Evolutionary conservation across 1,140 invertebrate species (phyloP).

Genomic region (Steinernema khuongi): DNA sequence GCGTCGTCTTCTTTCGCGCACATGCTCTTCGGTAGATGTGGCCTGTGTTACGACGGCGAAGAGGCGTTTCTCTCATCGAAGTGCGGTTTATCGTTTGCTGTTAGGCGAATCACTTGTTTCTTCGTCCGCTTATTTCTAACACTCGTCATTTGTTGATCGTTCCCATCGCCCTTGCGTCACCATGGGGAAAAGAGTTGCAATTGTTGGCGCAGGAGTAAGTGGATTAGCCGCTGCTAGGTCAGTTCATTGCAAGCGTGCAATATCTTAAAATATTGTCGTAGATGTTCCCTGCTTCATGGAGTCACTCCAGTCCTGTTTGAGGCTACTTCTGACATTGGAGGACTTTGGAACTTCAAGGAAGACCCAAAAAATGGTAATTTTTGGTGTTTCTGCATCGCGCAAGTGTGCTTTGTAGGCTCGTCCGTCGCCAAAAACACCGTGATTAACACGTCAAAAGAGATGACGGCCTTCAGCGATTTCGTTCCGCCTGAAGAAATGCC

Average conservation of each 20-base stretch:
- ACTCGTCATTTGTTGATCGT: no score
- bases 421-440: slow-evolving; percentile 59
- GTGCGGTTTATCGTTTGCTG: no score
- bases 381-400: background rate
- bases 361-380: slow-evolving; percentile 17
- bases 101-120: no score
- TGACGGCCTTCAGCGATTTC: slow-evolving; percentile 61
- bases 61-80: background rate
- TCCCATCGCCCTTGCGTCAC: background rate
- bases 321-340: slow-evolving; percentile 53
- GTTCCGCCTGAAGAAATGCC: slow-evolving; percentile 59
- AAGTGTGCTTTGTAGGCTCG: slow-evolving; percentile 34
- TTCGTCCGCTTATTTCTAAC: no score
- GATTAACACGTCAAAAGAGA: slow-evolving; percentile 61
- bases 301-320: slow-evolving; percentile 60
- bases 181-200: slow-evolving; percentile 24
- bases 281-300: slow-evolving; percentile 42
- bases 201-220: slow-evolving; percentile 59
- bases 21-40: no score
- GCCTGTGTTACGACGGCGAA: no score
- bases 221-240: slow-evolving; percentile 46
- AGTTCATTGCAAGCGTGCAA: background rate
- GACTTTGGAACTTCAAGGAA: slow-evolving; percentile 53
- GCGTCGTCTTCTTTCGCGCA: no score
- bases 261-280: background rate